Conservation (phyloP, 2,113 vertebrate genomes). For the Charina bottae region DNA sequence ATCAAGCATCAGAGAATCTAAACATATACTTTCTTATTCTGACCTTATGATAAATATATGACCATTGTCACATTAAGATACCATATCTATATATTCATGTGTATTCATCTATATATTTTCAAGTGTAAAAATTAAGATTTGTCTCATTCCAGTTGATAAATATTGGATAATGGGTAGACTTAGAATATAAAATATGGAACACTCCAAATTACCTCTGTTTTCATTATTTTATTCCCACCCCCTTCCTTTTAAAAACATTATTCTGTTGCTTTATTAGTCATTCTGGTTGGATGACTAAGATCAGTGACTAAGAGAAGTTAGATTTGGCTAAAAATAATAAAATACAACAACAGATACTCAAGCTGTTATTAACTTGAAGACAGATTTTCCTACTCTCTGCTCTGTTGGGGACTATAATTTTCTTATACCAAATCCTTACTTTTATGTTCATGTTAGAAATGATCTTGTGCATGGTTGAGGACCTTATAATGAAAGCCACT, state of each 20-base stretch:
- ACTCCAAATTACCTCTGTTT: constrained; percentile 18
- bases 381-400: constrained; percentile 37
- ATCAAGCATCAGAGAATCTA: background rate
- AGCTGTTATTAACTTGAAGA: constrained; percentile 50
- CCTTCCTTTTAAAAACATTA: constrained; percentile 46
- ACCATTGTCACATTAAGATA: background rate
- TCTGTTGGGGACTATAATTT: constrained; percentile 34
- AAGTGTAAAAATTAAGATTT: background rate
- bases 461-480: background rate
- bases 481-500: background rate
- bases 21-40: background rate
- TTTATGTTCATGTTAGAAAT: constrained; percentile 18
- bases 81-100: background rate
- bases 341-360: constrained; percentile 52
- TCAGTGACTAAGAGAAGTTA: constrained; percentile 57
- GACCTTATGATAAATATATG: background rate
- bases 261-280: constrained; percentile 60
- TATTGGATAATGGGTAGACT: background rate
- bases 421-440: constrained; percentile 19
- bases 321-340: constrained; percentile 66
- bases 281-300: constrained; percentile 60
- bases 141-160: background rate
- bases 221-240: constrained; percentile 31
- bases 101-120: background rate
- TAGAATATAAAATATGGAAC: background rate